These are phyloP conservation scores for Tolmerus cingulatus DNA, from an alignment of 2,888 invertebrate genomes.

Conservation along the genomic window DNA sequence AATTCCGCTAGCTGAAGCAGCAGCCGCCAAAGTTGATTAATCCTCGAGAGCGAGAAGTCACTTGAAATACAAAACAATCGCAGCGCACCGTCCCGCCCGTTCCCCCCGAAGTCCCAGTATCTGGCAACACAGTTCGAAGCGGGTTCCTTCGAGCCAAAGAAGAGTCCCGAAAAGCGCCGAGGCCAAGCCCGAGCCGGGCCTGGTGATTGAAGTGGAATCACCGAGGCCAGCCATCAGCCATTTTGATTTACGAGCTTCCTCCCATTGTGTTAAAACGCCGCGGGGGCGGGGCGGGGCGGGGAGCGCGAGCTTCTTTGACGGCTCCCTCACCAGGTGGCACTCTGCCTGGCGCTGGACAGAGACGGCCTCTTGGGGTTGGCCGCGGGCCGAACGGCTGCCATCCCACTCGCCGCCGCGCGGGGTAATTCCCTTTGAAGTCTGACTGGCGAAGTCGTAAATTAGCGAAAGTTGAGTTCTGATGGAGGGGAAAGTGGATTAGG, in stretches of 20 bases:
- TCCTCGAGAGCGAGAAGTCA: conserved; percentile 42
- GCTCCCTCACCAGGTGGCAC: not conserved
- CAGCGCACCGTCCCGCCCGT: not conserved
- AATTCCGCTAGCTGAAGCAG: conserved; percentile 27
- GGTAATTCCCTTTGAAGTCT: conserved; percentile 25
- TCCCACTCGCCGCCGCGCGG: not conserved
- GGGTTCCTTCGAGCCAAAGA: not conserved
- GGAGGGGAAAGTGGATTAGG: conserved; percentile 33
- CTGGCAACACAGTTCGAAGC: not conserved
- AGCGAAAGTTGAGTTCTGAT: conserved; percentile 23
- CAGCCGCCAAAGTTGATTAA: conserved; percentile 46
- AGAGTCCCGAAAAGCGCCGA: conserved; percentile 42
- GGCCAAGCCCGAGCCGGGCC: conserved; percentile 44
- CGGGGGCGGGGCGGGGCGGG: not conserved
- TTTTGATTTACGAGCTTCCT: conserved; percentile 62
- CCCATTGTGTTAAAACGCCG: not conserved
- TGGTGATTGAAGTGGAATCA: conserved; percentile 56
- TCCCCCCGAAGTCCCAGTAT: not conserved
- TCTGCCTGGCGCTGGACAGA: not conserved
- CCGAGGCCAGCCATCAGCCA: conserved; percentile 60
- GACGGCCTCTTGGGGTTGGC: not conserved
- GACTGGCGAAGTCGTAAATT: conserved; percentile 25
- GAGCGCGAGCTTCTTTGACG: not conserved
- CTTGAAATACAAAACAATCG: not conserved
- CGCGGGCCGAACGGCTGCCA: not conserved